Evolutionary conservation across 2,113 vertebrate genomes (phyloP).

Genomic region (Catharus fuscescens): DNA sequence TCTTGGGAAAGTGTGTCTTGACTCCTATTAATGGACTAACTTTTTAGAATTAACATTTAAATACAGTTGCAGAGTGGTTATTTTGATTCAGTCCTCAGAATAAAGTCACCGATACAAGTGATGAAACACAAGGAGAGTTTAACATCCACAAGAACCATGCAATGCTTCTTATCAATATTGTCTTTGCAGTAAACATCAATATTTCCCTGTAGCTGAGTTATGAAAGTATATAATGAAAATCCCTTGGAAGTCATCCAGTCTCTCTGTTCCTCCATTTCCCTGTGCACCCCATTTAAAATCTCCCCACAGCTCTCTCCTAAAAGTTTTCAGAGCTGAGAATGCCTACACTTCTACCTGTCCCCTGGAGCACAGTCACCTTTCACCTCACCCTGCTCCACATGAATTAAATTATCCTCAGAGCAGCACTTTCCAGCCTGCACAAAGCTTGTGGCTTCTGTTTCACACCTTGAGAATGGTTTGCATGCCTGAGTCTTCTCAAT

Average conservation of each 20-base stretch:
- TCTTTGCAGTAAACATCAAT: not conserved
- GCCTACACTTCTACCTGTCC: not conserved
- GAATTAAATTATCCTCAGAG: not conserved
- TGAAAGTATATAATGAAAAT: not conserved
- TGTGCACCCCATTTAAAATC: not conserved
- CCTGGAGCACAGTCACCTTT: not conserved
- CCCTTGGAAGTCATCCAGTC: not conserved
- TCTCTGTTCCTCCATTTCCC: not conserved
- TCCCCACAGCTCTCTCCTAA: not conserved
- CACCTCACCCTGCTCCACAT: not conserved
- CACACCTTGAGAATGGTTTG: not conserved
- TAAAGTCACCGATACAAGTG: not conserved
- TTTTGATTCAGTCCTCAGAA: not conserved
- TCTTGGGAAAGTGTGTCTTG: not conserved
- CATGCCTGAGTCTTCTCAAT: not conserved
- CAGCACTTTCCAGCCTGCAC: not conserved
- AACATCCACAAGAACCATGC: not conserved
- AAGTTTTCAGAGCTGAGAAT: not conserved
- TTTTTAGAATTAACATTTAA: not conserved
- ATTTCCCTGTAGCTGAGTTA: not conserved
- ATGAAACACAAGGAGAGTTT: not conserved
- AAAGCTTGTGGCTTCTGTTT: not conserved
- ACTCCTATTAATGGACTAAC: not conserved
- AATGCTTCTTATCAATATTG: not conserved
- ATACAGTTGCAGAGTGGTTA: rapidly evolving